phyloP scores from a whole-genome alignment of 2,888 invertebrate genomes.

The Lasioglossum pauxillum region DNA sequence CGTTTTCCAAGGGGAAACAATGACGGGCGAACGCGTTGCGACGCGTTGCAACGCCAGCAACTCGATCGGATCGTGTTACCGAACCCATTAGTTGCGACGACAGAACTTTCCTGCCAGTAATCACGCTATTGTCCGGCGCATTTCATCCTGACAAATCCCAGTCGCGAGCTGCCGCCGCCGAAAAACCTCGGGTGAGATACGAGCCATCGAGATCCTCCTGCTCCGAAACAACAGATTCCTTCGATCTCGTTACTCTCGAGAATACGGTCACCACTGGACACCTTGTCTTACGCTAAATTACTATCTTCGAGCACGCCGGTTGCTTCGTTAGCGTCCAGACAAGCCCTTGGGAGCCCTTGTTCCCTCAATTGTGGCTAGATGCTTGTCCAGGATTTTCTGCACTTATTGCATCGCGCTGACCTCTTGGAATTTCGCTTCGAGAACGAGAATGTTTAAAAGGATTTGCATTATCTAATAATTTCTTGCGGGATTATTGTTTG shows the following conservation, averaged over 20 bases:
- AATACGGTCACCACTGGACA: background rate
- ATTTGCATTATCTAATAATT: too few species aligned
- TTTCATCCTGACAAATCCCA: constrained; percentile 28
- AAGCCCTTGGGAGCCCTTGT: background rate
- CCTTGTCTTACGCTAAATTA: background rate
- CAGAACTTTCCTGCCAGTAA: constrained; percentile 41
- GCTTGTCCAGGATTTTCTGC: background rate
- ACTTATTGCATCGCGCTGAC: background rate
- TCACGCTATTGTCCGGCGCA: constrained; percentile 46
- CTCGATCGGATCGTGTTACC: constrained; percentile 51
- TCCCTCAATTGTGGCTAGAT: background rate
- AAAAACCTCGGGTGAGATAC: background rate
- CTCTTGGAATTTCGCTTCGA: background rate
- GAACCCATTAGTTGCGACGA: constrained; percentile 41
- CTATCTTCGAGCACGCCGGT: background rate
- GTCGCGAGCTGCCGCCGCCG: background rate
- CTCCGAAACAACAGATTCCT: background rate
- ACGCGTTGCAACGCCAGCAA: constrained; percentile 16
- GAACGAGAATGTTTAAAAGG: background rate
- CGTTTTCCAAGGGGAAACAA: constrained; percentile 39
- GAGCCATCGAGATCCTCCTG: background rate
- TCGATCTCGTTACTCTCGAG: background rate
- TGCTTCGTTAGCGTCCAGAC: background rate
- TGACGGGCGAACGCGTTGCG: constrained; percentile 14
- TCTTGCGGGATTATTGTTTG: too few species aligned